Conservation (phyloP, 1,140 invertebrate species). For the Venturia canescens region DNA sequence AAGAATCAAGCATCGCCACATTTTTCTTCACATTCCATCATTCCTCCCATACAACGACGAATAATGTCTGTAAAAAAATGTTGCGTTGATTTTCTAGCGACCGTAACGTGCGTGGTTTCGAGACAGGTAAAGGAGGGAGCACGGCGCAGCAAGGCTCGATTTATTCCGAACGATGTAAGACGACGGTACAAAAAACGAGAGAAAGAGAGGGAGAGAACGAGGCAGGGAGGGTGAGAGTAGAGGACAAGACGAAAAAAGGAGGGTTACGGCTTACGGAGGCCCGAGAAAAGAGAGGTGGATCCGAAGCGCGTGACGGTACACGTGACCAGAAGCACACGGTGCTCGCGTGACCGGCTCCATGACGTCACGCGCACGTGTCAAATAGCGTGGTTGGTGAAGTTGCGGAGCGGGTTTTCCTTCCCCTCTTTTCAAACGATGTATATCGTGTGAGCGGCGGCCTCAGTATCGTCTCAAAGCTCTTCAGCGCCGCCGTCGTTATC, state of each 20-base stretch:
- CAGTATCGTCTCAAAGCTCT: slow-evolving; percentile 66
- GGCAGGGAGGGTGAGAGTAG: not conserved
- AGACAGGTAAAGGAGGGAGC: not conserved
- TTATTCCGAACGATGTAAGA: not conserved
- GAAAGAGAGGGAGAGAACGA: not conserved
- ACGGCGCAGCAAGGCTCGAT: slow-evolving; percentile 29
- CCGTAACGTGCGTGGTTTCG: not conserved
- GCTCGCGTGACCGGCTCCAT: slow-evolving; percentile 74
- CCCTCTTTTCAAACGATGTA: slow-evolving; percentile 51
- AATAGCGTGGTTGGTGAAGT: slow-evolving; percentile 68
- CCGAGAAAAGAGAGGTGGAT: slow-evolving; percentile 41
- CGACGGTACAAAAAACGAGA: too few species aligned
- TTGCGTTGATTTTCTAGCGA: not conserved
- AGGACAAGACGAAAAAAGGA: too few species aligned
- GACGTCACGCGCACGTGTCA: slow-evolving; percentile 77
- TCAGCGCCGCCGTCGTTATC: slow-evolving; percentile 35
- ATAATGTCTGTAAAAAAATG: too few species aligned
- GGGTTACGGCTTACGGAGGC: too few species aligned
- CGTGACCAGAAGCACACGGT: slow-evolving; percentile 75
- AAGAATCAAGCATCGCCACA: too few species aligned
- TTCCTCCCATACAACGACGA: too few species aligned
- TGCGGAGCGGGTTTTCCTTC: slow-evolving; percentile 40
- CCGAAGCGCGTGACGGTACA: slow-evolving; percentile 74
- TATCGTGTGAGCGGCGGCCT: slow-evolving; percentile 31
- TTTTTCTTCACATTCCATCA: too few species aligned